Base-by-base conservation (phyloP, 2,113 vertebrate genomes). In the Athene noctua region DNA sequence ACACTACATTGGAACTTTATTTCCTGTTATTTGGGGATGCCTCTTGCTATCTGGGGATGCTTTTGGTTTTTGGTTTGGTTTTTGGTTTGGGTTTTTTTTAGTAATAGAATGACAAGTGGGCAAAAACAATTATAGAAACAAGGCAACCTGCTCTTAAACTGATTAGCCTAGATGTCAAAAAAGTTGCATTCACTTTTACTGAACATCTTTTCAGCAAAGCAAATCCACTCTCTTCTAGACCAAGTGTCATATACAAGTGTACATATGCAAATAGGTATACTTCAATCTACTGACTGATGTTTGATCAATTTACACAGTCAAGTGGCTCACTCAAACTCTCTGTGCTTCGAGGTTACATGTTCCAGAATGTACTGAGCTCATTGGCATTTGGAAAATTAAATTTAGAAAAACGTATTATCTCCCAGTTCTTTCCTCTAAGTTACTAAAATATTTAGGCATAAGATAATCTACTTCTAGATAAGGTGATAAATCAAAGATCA, bases 361-460 rank as follows among this genome's bases (percentile, higher is more conserved):
- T 92, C 86, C 82, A 94, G 82, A 94, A 97, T 12, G 62, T 88
- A 96, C 85, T 40, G 51, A 93, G 85, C 79, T 96, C 66, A 38
- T 2, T 73, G 63, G 93, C 90, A 94, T 88, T 96, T 86, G 0
- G 7, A 88, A 96, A 94, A 95, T 96, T 88, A 77, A 88, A 94
- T 96, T 96, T 74, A 94, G 92, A 90, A 78, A 94, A 96, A 94
- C 1, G 7, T 75, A 88, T 83, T 80, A 91, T 65, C 88, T 80
- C 79, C 90, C 67, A 94, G 90, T 88, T 95, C 96, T 75, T 86
- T 85, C 84, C 73, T 62, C 74, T 23, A 82, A 88, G 66, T 94
- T 94, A 93, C 87, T 96, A 70, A 95, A 96, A 96, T 93, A 96
- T 90, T 95, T 96, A 96, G 74, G 70, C 6, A 4, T 27, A 77